A percentile compares a stretch with the other conserved stretches of the same genome.
Conservation (phyloP, 2,113 vertebrate species). For the Rhinolophus sinicus region DNA sequence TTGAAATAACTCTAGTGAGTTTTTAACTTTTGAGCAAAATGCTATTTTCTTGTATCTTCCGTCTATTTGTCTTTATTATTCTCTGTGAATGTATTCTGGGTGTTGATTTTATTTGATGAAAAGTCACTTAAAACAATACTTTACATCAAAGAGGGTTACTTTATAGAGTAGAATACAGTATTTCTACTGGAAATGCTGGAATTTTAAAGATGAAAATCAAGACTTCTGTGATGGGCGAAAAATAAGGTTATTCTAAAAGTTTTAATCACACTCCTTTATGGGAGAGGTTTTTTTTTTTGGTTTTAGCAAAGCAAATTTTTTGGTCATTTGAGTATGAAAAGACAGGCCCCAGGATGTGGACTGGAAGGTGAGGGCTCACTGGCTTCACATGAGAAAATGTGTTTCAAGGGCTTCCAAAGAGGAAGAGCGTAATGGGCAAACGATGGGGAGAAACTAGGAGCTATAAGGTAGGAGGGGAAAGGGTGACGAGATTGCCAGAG, state of each 20-base stretch:
- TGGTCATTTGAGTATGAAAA: neutral
- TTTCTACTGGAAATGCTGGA: neutral
- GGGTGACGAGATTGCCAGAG: neutral
- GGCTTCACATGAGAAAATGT: neutral
- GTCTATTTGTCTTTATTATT: neutral
- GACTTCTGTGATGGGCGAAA: neutral
- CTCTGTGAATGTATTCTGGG: neutral
- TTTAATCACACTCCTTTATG: constrained; percentile 9
- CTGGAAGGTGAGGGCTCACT: neutral
- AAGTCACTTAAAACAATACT: neutral
- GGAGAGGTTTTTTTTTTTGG: neutral
- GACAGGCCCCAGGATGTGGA: neutral
- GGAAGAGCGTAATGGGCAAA: neutral
- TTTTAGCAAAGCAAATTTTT: neutral
- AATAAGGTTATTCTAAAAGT: neutral
- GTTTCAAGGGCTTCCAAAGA: neutral
- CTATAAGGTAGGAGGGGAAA: neutral
- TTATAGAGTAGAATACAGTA: neutral
- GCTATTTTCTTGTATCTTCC: neutral
- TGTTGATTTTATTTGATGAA: constrained; percentile 13
- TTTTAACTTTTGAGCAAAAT: neutral
- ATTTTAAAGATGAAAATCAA: constrained; percentile 28
- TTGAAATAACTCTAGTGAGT: neutral
- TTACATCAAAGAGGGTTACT: neutral
- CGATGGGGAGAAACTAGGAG: neutral